Percentiles rank a stretch among this genome's conserved stretches.
Evolutionary conservation across 2,797 vertebrate genomes (phyloP).

Genomic region (Melanotaenia trifasciata): DNA sequence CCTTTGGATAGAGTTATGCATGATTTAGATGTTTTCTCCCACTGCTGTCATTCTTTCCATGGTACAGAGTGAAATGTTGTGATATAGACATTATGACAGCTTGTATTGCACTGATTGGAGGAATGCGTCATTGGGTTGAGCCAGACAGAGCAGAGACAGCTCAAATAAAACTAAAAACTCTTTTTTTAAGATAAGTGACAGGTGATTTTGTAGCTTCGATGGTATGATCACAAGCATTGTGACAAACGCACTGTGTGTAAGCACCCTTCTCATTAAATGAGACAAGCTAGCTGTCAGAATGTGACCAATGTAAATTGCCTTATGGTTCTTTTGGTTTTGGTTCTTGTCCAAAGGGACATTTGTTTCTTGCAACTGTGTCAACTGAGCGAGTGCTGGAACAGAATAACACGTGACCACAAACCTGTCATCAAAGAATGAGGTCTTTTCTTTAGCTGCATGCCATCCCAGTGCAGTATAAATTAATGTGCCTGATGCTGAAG

Average conservation of each 20-base stretch:
- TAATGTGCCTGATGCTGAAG: background rate
- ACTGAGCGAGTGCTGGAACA: background rate
- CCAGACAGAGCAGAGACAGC: background rate
- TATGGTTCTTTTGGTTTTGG: conserved; percentile 13
- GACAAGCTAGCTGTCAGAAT: conserved; percentile 12
- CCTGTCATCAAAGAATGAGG: background rate
- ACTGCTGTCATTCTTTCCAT: background rate
- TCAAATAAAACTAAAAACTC: conserved; percentile 8
- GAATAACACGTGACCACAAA: conserved; percentile 14
- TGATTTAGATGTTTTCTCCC: background rate
- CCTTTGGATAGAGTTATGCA: background rate
- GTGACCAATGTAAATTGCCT: conserved; percentile 3
- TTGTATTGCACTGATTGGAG: conserved; percentile 4
- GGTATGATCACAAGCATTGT: conserved; percentile 19
- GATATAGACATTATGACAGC: conserved; percentile 11
- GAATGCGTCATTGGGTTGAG: conserved; percentile 5
- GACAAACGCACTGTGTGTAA: conserved; percentile 30
- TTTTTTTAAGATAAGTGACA: conserved; percentile 8
- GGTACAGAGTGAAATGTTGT: background rate
- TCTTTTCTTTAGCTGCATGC: conserved; percentile 1
- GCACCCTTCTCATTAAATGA: conserved; percentile 22
- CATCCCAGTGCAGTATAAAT: background rate
- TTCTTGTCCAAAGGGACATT: conserved; percentile 11
- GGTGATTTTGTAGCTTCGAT: background rate
- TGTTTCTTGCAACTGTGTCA: conserved; percentile 37